Percentiles rank a stretch among this genome's conserved stretches.
These are phyloP conservation scores for Pithys albifrons DNA, from an alignment of 2,113 vertebrate genomes.

Conservation along the genomic window DNA sequence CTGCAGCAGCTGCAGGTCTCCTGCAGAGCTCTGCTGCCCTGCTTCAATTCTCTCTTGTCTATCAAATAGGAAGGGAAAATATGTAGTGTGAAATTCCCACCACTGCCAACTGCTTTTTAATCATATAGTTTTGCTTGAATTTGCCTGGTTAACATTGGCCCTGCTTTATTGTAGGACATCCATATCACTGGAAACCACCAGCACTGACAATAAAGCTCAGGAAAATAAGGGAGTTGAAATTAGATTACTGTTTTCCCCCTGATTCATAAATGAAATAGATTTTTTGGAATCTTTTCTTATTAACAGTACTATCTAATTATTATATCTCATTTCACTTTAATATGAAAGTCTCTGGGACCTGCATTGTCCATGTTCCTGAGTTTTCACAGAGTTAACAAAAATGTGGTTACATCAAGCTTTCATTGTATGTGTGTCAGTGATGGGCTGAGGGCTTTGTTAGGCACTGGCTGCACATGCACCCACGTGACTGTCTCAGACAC, in stretches of 20 bases:
- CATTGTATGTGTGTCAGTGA: background rate
- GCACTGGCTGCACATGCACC: background rate
- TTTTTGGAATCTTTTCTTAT: background rate
- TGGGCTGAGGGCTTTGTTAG: constrained; percentile 18
- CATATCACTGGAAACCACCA: background rate
- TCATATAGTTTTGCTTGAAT: accelerated
- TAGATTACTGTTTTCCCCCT: background rate
- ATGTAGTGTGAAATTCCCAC: background rate
- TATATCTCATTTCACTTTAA: background rate
- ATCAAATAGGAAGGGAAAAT: background rate
- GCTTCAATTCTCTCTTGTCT: background rate
- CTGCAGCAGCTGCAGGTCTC: background rate
- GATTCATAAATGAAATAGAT: background rate
- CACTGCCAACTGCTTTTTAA: background rate
- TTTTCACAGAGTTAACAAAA: constrained; percentile 44
- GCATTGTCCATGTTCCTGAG: background rate
- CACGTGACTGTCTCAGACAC: constrained; percentile 53
- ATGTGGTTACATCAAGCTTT: constrained; percentile 54
- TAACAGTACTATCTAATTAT: background rate
- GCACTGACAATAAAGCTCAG: background rate
- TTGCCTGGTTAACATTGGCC: background rate
- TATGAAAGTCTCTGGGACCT: background rate
- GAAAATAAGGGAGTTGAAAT: background rate
- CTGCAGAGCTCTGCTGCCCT: background rate
- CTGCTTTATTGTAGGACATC: background rate